Evolutionary conservation across 2,797 vertebrate species (phyloP), one percentile per base, ranked within the genome.

Genomic region (Nyctibius grandis): DNA sequence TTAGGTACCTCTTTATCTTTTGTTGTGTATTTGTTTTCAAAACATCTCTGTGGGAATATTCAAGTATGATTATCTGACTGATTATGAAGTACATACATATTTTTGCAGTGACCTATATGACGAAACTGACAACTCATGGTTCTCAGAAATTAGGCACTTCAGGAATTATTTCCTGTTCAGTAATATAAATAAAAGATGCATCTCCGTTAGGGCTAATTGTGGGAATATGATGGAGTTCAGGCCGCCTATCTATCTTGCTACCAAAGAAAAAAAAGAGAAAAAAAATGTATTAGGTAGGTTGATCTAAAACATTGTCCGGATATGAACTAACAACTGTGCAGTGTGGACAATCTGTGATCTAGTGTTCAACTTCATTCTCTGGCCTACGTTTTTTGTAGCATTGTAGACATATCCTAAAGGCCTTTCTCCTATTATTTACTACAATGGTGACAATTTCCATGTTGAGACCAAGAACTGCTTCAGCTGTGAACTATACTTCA

Each of bases 191-290:
- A 33, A 59, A 63, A 70, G 9, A 21, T 45, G 5, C 22, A 59
- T 20, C 22, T 72, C 8, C 22, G 21, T 36, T 14, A 15, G 4
- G 15, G 29, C 33, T 86, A 57, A 44, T 31, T 51, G 25, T 45
- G 56, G 9, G 17, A 75, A 68, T 21, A 44, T 34, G 7, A 18
- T 31, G 50, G 36, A 44, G 2, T 4, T 76, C 38, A 51, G 10
- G 57, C 15, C 0, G 1, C 10, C 22, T 44, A 45, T 19, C 5
- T 65, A 17, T 28, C 29, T 56, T 1, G 0, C 3, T 38, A 53
- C 5, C 1, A 7, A 54, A 17, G 6, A 4, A 33, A 31, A 53
- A 45, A 7, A 19, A 47, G 16, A 5, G 7, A 3, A 7, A 34
- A 31, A 26, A 74, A 36, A 25, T 2, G 1, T 34, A 34, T 48